Evolutionary conservation across 1,140 invertebrate genomes (phyloP).

Genomic region (Belonocnema kinseyi): DNA sequence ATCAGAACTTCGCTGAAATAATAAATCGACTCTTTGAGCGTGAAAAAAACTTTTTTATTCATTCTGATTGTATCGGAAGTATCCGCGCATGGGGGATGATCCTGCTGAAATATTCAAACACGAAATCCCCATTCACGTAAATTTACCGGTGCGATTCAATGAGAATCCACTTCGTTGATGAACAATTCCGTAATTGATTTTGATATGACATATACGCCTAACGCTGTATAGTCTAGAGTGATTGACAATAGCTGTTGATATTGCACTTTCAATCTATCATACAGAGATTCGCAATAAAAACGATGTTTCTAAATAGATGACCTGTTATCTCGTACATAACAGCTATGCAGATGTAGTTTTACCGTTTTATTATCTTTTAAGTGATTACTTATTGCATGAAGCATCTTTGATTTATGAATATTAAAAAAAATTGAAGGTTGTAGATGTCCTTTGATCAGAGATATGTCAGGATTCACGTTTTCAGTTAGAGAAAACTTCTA

Average conservation of each 20-base stretch:
- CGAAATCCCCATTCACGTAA: slow-evolving; percentile 12
- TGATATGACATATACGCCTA: not conserved
- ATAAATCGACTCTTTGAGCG: not conserved
- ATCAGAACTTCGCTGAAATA: not conserved
- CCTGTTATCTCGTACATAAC: no score
- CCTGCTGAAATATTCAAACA: slow-evolving; percentile 24
- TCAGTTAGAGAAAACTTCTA: no score
- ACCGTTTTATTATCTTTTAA: no score
- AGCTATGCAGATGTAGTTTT: no score
- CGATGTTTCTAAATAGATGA: not conserved
- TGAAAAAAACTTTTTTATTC: not conserved
- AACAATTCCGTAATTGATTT: slow-evolving; percentile 24
- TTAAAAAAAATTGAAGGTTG: no score
- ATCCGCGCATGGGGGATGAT: slow-evolving; percentile 3
- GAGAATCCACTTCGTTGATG: slow-evolving; percentile 1
- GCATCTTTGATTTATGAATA: no score
- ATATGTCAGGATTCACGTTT: no score
- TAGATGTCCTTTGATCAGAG: no score
- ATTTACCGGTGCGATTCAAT: slow-evolving; percentile 26
- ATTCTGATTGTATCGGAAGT: slow-evolving; percentile 19
- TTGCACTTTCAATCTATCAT: not conserved
- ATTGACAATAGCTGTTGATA: slow-evolving; percentile 19
- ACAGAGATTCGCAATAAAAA: not conserved
- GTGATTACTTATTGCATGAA: no score
- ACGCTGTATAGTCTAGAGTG: not conserved